These are phyloP conservation scores for Cerceris rybyensis DNA, from an alignment of 2,888 invertebrate genomes.

Conservation along the genomic window DNA sequence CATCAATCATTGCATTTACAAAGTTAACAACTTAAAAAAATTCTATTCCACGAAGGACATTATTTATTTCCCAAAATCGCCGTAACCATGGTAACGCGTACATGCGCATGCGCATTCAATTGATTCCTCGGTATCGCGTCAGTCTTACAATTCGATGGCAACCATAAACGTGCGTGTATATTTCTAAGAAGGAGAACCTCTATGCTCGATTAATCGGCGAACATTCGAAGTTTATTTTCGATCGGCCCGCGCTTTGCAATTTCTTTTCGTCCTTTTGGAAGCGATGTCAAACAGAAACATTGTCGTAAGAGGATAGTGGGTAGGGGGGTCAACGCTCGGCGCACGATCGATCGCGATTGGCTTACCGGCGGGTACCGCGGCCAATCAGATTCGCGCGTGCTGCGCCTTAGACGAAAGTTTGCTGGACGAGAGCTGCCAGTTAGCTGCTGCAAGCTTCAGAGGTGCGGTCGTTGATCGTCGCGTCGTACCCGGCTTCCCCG, in stretches of 20 bases:
- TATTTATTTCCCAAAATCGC: neutral
- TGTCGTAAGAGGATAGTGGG: constrained; percentile 23
- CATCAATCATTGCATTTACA: no score
- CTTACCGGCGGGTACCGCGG: constrained; percentile 25
- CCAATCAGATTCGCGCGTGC: constrained; percentile 52
- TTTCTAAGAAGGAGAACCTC: neutral
- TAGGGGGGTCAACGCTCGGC: constrained; percentile 65
- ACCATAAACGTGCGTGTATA: neutral
- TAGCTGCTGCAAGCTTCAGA: constrained; percentile 59
- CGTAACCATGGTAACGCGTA: constrained; percentile 38
- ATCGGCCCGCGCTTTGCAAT: constrained; percentile 14
- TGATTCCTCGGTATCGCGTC: neutral
- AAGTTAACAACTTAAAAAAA: neutral
- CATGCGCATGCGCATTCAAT: constrained; percentile 43
- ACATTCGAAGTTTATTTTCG: constrained; percentile 22
- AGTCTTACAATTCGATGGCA: constrained; percentile 22
- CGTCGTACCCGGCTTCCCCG: constrained; percentile 16
- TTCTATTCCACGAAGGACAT: neutral
- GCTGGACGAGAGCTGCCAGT: constrained; percentile 57
- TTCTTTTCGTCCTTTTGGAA: constrained; percentile 1
- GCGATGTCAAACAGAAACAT: constrained; percentile 30
- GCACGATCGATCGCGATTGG: constrained; percentile 69
- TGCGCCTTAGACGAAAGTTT: constrained; percentile 56
- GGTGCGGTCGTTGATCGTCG: constrained; percentile 47
- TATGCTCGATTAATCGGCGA: constrained; percentile 7